Conservation (phyloP, 2,888 invertebrate genomes). For the Charanyca ferruginea region DNA sequence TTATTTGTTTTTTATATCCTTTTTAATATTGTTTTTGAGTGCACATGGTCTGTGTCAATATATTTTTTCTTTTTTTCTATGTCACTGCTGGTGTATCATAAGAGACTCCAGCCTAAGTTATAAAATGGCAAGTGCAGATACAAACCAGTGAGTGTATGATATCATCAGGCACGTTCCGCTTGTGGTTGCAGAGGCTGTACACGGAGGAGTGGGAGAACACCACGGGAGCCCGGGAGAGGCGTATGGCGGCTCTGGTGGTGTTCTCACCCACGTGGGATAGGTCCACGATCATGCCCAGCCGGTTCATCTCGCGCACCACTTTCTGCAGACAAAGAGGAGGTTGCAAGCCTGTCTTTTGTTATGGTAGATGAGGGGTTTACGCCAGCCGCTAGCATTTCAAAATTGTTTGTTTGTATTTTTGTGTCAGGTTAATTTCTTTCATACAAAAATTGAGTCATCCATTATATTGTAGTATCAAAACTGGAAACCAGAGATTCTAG, state of each 20-base stretch:
- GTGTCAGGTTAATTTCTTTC: background rate
- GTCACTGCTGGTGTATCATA: no score
- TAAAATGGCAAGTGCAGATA: background rate
- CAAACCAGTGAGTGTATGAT: constrained; percentile 91
- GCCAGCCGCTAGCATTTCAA: constrained; percentile 18
- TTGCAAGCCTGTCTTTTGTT: background rate
- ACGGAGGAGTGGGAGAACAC: constrained; percentile 95
- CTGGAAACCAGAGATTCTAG: no score
- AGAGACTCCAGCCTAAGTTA: background rate
- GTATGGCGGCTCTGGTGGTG: constrained; percentile 93
- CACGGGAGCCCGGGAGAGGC: constrained; percentile 93
- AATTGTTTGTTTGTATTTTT: constrained; percentile 1
- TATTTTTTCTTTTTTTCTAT: no score
- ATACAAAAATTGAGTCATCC: no score
- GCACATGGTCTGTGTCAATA: no score
- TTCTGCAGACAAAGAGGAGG: constrained; percentile 84
- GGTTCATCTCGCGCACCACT: constrained; percentile 95
- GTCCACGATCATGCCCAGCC: constrained; percentile 95
- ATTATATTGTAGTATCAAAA: no score
- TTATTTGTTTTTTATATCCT: no score
- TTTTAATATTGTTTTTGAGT: no score
- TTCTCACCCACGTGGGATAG: constrained; percentile 93
- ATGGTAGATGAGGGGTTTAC: background rate
- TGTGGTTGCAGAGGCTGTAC: constrained; percentile 93
- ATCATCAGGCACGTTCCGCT: constrained; percentile 94